A percentile compares a stretch with the other conserved stretches of the same genome.
Evolutionary conservation across 2,888 invertebrate species (phyloP).

Genomic region (Biston stratarius): DNA sequence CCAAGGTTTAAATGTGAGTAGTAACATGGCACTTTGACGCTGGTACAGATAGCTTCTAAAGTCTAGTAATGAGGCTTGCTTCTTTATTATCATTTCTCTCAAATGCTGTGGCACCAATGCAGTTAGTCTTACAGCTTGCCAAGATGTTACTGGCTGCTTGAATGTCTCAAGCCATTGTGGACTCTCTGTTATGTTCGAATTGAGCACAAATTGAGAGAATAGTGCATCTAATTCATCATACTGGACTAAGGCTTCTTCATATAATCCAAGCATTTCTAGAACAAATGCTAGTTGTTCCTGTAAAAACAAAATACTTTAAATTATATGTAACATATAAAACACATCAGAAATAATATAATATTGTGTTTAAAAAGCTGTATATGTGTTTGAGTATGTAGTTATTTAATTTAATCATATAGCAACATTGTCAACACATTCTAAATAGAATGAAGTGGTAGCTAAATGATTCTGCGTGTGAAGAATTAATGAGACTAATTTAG

Average conservation of each 20-base stretch:
- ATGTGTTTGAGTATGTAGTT: too few relatives aligned
- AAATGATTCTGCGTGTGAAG: too few relatives aligned
- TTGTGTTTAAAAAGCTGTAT: too few relatives aligned
- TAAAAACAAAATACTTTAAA: slow-evolving; percentile 50
- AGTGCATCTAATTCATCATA: slow-evolving; percentile 99
- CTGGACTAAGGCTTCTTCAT: slow-evolving; percentile 97
- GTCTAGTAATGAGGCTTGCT: slow-evolving; percentile 92
- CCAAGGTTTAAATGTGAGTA: slow-evolving; percentile 91
- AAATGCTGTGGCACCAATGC: slow-evolving; percentile 86
- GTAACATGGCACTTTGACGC: slow-evolving; percentile 95
- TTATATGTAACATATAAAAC: not conserved
- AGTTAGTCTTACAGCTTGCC: slow-evolving; percentile 93
- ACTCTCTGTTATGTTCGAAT: slow-evolving; percentile 95
- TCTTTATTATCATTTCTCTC: slow-evolving; percentile 79
- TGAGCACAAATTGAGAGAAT: slow-evolving; percentile 98
- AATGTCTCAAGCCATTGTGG: slow-evolving; percentile 95
- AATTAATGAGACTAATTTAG: not conserved
- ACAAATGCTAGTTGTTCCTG: slow-evolving; percentile 98
- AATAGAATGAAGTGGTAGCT: too few relatives aligned
- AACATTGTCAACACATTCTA: too few relatives aligned
- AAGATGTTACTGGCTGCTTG: slow-evolving; percentile 91
- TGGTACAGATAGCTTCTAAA: slow-evolving; percentile 97
- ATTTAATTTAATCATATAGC: too few relatives aligned
- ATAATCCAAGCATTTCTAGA: slow-evolving; percentile 96
- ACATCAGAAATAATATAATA: too few relatives aligned